These are phyloP conservation scores for Sparidentex hasta DNA, from an alignment of 2,797 vertebrate species.

Conservation along the genomic window DNA sequence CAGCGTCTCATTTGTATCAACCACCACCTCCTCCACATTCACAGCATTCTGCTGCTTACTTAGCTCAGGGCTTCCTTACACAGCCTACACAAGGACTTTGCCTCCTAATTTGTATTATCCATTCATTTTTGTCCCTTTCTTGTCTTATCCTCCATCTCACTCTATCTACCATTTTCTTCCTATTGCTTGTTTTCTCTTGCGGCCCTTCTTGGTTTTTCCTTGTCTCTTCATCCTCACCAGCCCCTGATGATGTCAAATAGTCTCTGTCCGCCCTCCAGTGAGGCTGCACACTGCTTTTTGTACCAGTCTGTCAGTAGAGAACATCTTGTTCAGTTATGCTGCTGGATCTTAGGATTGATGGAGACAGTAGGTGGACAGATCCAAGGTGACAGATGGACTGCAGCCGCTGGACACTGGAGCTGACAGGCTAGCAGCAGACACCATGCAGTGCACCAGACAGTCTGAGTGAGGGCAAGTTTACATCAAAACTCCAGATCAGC, in stretches of 20 bases:
- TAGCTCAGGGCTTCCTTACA: constrained; percentile 49
- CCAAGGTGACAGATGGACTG: constrained; percentile 55
- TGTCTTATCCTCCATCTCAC: constrained; percentile 35
- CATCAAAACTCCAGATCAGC: constrained; percentile 8
- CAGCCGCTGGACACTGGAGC: constrained; percentile 54
- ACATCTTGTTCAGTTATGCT: constrained; percentile 61
- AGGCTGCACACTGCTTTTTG: constrained; percentile 47
- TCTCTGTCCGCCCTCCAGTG: constrained; percentile 32
- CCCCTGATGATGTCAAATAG: constrained; percentile 41
- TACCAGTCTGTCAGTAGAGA: constrained; percentile 36
- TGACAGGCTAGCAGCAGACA: constrained; percentile 27
- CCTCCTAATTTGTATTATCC: constrained; percentile 37
- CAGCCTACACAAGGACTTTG: constrained; percentile 49
- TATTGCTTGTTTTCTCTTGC: background rate
- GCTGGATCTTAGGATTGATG: constrained; percentile 51
- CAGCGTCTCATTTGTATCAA: constrained; percentile 74
- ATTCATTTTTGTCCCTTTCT: constrained; percentile 54
- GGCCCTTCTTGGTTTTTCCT: background rate
- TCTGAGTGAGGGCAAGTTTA: constrained; percentile 8
- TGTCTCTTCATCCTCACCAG: background rate
- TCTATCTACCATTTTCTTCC: background rate
- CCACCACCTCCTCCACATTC: constrained; percentile 61
- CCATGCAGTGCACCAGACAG: constrained; percentile 2
- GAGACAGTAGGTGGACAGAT: constrained; percentile 52
- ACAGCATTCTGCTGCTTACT: constrained; percentile 51